Evolutionary conservation across 2,888 invertebrate species (phyloP).

Genomic region (Melinaea menophilus): DNA sequence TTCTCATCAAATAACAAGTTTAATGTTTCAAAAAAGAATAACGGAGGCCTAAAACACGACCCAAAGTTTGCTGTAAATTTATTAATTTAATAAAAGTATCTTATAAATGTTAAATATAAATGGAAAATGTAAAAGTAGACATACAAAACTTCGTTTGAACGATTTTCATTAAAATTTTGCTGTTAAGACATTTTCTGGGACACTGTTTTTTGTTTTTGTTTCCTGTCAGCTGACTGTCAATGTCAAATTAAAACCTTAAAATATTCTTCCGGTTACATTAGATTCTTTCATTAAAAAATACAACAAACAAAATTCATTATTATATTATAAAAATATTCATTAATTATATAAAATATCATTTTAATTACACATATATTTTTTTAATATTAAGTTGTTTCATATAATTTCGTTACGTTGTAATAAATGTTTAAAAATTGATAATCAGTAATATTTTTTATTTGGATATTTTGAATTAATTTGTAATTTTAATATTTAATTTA

Average conservation of each 20-base stretch:
- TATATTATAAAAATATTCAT: too few relatives aligned
- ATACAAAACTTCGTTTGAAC: slow-evolving; percentile 55
- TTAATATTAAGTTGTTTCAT: too few relatives aligned
- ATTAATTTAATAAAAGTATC: slow-evolving; percentile 1
- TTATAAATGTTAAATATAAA: slow-evolving; percentile 24
- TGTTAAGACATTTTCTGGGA: slow-evolving; percentile 55
- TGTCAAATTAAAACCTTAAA: not conserved
- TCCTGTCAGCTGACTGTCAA: slow-evolving; percentile 19
- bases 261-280: not conserved
- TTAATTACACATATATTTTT: too few relatives aligned
- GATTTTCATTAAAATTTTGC: slow-evolving; percentile 70
- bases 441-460: too few relatives aligned
- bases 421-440: too few relatives aligned
- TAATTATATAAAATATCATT: too few relatives aligned
- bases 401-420: too few relatives aligned
- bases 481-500: too few relatives aligned
- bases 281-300: too few relatives aligned
- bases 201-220: slow-evolving; percentile 72
- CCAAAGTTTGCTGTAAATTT: slow-evolving; percentile 42
- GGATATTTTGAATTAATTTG: too few relatives aligned
- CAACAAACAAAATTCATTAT: too few relatives aligned
- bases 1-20: slow-evolving; percentile 20
- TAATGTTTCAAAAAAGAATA: slow-evolving; percentile 32
- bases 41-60: slow-evolving; percentile 53
- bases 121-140: slow-evolving; percentile 24